A percentile compares a stretch with the other conserved stretches of the same genome.
Evolutionary conservation across 2,113 vertebrate species (phyloP).

Genomic region (Irena cyanogastra): DNA sequence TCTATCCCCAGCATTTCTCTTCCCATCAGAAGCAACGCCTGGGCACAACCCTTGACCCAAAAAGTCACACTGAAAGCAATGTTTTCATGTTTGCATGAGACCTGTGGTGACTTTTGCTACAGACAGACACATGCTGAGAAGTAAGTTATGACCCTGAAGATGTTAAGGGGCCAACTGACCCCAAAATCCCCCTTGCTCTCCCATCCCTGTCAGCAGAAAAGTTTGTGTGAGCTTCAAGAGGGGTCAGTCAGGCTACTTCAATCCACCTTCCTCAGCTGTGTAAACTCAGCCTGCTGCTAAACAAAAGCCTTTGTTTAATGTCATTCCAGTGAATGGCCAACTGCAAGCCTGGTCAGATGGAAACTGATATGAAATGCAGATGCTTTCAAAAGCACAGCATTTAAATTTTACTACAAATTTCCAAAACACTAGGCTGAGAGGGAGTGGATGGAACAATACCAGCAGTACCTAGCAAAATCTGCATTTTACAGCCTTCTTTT

Average conservation of each 20-base stretch:
- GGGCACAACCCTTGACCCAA: not conserved
- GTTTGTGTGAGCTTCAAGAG: not conserved
- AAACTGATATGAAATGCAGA: conserved; percentile 17
- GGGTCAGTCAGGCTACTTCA: not conserved
- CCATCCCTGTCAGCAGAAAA: not conserved
- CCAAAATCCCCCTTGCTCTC: not conserved
- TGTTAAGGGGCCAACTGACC: not conserved
- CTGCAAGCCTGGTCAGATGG: conserved; percentile 11
- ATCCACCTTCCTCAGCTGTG: conserved; percentile 36
- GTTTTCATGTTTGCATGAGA: not conserved
- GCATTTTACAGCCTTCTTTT: not conserved
- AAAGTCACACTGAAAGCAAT: not conserved
- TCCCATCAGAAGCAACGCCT: not conserved
- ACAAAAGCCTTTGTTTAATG: conserved; percentile 50
- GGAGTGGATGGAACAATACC: not conserved
- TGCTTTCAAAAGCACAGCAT: not conserved
- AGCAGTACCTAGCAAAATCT: not conserved
- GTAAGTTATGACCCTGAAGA: not conserved
- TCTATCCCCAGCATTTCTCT: not conserved
- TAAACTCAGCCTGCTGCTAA: conserved; percentile 4
- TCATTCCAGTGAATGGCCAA: not conserved
- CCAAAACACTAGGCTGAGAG: not conserved
- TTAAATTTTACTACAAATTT: not conserved
- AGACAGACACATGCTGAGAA: not conserved
- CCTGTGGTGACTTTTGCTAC: not conserved